Evolutionary conservation across 2,888 invertebrate species (phyloP).

Genomic region (Bombyx huttoni): DNA sequence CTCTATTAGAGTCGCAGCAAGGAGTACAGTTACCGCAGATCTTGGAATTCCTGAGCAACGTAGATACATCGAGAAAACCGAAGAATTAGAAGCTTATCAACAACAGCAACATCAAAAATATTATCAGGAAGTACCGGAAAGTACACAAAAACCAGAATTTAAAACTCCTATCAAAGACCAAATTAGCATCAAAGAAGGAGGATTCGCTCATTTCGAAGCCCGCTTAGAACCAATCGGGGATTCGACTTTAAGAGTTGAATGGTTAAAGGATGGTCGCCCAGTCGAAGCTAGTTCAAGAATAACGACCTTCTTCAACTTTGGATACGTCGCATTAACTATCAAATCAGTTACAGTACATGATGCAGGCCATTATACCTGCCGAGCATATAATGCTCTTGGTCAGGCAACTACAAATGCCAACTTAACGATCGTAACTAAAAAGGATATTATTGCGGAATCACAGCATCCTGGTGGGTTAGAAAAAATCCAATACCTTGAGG

Average conservation of each 20-base stretch:
- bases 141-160: conserved; percentile 86
- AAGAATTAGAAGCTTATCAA: conserved; percentile 91
- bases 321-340: conserved; percentile 94
- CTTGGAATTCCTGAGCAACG: conserved; percentile 92
- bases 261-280: conserved; percentile 92
- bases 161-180: conserved; percentile 92
- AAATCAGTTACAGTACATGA: conserved; percentile 92
- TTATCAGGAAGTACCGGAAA: conserved; percentile 85
- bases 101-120: conserved; percentile 85
- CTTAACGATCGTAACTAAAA: conserved; percentile 86
- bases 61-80: conserved; percentile 92
- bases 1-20: conserved; percentile 80
- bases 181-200: conserved; percentile 88
- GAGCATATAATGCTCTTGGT: conserved; percentile 89
- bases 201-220: conserved; percentile 96
- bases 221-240: conserved; percentile 94
- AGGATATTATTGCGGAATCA: conserved; percentile 89
- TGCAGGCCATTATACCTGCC: conserved; percentile 90
- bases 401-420: conserved; percentile 88
- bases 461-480: conserved; percentile 94
- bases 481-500: conserved; percentile 92
- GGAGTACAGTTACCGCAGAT: conserved; percentile 88
- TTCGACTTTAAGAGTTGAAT: conserved; percentile 89
- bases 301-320: conserved; percentile 94
- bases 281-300: conserved; percentile 94